phyloP scores from a whole-genome alignment of 2,113 vertebrate genomes.

The Sylvilagus bachmani region DNA sequence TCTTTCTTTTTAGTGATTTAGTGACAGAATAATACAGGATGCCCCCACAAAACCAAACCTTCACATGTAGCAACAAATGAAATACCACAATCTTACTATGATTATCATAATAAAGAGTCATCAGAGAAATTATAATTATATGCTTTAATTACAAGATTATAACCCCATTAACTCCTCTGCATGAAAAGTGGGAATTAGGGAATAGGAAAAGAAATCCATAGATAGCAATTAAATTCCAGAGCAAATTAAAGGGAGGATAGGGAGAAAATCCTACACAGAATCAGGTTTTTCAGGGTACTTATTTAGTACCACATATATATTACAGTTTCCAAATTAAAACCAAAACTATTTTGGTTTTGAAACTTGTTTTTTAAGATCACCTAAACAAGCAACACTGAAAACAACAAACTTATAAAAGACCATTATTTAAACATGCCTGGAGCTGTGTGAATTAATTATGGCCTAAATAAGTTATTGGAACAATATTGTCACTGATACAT shows the following conservation, averaged over 20 bases:
- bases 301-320: slow-evolving; percentile 74
- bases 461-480: slow-evolving; percentile 89
- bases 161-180: slow-evolving; percentile 89
- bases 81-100: slow-evolving; percentile 87
- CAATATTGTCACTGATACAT: slow-evolving; percentile 90
- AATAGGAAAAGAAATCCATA: slow-evolving; percentile 83
- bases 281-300: slow-evolving; percentile 79
- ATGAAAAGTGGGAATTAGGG: slow-evolving; percentile 85
- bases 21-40: slow-evolving; percentile 73
- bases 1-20: slow-evolving; percentile 85
- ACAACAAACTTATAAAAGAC: slow-evolving; percentile 76
- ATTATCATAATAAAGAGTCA: slow-evolving; percentile 90
- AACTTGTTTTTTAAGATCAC: slow-evolving; percentile 42
- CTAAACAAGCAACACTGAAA: slow-evolving; percentile 69
- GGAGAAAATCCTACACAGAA: slow-evolving; percentile 39
- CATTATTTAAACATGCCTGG: slow-evolving; percentile 84
- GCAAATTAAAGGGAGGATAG: slow-evolving; percentile 77
- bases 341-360: not conserved
- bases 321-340: slow-evolving; percentile 68
- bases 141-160: slow-evolving; percentile 91
- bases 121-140: slow-evolving; percentile 89
- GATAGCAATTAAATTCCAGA: slow-evolving; percentile 79
- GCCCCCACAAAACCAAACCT: slow-evolving; percentile 82
- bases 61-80: slow-evolving; percentile 85
- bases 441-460: slow-evolving; percentile 92